Base-by-base conservation (phyloP, 2,888 invertebrate genomes). In the Diarsia dahlii region DNA sequence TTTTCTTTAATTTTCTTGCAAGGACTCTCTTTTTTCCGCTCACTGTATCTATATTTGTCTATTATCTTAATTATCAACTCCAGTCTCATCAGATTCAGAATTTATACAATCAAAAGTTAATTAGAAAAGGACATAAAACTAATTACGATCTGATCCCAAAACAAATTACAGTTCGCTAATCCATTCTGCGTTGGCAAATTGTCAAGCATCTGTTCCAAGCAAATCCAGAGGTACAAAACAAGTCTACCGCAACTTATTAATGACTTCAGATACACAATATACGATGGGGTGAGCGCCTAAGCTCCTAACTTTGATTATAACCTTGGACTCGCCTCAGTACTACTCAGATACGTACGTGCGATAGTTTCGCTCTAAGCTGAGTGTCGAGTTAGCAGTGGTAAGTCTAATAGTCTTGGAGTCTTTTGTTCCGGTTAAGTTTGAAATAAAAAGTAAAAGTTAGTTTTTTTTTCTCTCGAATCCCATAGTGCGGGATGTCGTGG, bases 271-370 rank as follows among this genome's bases (percentile, higher is more conserved):
- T 88, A 91, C 83, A 88, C 88, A 88, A 84, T 89, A 86, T 85
- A 88, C 77, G 84, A 88, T 86, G 82, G 87, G 84, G 82, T 84
- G 80, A 71, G 68, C 60, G 80, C 28, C 60, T 81, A 80, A 85
- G 85, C 79, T 80, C 74, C 86, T 74, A 89, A 91, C 86, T 91
- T 91, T 89, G 88, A 90, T 90, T 87, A 90, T 87, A 88, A 84
- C 89, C 88, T 88, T 87, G 86, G 69, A 85, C 80, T 82, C 64
- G 76, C 28, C 70, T 34, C 23, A 10, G 45, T 58, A 28, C 72
- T 68, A 56, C 62, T 54, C 34, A 74, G 68, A 78, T 66, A 80
- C 28, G 63, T 74, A 77, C 74, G 78, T 80, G 82, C 52, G 74
- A 71, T 76, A 75, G 23, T 69, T 62, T 9, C 58, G 23, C 62